A percentile compares a stretch with the other conserved stretches of the same genome.
Evolutionary conservation across 2,888 invertebrate species (phyloP).

Genomic region (Lithophane ornitopus): DNA sequence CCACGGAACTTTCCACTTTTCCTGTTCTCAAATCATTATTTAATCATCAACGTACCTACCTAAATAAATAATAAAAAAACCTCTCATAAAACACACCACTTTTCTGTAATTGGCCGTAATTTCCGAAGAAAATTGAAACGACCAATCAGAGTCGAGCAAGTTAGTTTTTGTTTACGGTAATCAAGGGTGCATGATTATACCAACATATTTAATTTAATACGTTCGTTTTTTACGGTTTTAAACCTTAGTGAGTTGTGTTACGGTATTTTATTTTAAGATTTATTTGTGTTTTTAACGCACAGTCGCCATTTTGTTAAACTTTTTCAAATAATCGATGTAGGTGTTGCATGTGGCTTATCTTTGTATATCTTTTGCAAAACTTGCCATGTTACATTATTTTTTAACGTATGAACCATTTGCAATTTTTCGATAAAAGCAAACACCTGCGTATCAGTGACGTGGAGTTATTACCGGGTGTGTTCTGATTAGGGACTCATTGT

Average conservation of each 20-base stretch:
- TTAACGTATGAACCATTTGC: conserved; percentile 34
- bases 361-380: conserved; percentile 47
- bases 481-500: conserved; percentile 55
- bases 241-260: conserved; percentile 44
- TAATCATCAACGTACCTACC: not conserved
- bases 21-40: conserved; percentile 16
- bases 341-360: conserved; percentile 67
- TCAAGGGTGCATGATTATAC: conserved; percentile 57
- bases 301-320: conserved; percentile 54
- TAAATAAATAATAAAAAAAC: conserved; percentile 48
- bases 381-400: conserved; percentile 38
- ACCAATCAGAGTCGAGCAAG: conserved; percentile 57
- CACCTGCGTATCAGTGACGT: conserved; percentile 50
- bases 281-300: conserved; percentile 2
- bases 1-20: not conserved
- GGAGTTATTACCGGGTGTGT: conserved; percentile 37
- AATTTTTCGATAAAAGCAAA: conserved; percentile 46
- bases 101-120: conserved; percentile 53
- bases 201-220: conserved; percentile 15
- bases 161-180: conserved; percentile 60
- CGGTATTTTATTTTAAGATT: conserved; percentile 25
- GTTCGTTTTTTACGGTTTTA: conserved; percentile 23
- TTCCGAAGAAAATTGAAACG: conserved; percentile 37
- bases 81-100: conserved; percentile 21
- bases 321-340: conserved; percentile 55